Evolutionary conservation across 2,888 invertebrate species (phyloP).

Genomic region (Drosophila quinaria): DNA sequence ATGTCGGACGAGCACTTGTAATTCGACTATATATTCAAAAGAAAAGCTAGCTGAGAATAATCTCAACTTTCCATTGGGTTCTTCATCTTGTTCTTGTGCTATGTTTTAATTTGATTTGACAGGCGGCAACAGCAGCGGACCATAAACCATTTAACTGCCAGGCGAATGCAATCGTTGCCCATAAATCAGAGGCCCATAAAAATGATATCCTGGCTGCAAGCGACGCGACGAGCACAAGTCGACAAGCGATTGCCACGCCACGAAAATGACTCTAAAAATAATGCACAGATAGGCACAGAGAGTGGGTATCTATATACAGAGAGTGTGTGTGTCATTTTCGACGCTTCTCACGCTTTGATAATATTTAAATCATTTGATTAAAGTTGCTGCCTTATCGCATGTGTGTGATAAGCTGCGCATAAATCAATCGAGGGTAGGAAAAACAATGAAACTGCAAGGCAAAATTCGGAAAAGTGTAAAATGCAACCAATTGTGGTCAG

Average conservation of each 20-base stretch:
- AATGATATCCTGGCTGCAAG: constrained; percentile 53
- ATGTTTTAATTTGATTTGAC: constrained; percentile 54
- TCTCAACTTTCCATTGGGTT: neutral
- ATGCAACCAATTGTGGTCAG: constrained; percentile 8
- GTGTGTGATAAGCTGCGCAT: constrained; percentile 49
- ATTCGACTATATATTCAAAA: constrained; percentile 23
- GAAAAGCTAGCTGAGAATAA: constrained; percentile 17
- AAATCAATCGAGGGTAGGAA: constrained; percentile 33
- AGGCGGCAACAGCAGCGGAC: constrained; percentile 27
- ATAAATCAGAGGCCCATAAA: constrained; percentile 70
- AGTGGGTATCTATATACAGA: constrained; percentile 12
- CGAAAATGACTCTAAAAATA: constrained; percentile 49
- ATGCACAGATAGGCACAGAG: constrained; percentile 23
- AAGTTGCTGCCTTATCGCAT: constrained; percentile 46
- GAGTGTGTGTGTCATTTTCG: constrained; percentile 26
- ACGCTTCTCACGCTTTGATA: constrained; percentile 44
- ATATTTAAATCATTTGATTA: constrained; percentile 68
- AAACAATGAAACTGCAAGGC: constrained; percentile 2
- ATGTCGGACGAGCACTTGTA: constrained; percentile 9
- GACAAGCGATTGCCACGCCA: constrained; percentile 10
- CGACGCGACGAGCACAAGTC: neutral
- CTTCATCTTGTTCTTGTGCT: neutral
- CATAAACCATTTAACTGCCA: constrained; percentile 68
- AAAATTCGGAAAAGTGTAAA: neutral
- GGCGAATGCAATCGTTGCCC: constrained; percentile 67